Conservation (phyloP, 2,113 vertebrate genomes). For the Euleptes europaea region DNA sequence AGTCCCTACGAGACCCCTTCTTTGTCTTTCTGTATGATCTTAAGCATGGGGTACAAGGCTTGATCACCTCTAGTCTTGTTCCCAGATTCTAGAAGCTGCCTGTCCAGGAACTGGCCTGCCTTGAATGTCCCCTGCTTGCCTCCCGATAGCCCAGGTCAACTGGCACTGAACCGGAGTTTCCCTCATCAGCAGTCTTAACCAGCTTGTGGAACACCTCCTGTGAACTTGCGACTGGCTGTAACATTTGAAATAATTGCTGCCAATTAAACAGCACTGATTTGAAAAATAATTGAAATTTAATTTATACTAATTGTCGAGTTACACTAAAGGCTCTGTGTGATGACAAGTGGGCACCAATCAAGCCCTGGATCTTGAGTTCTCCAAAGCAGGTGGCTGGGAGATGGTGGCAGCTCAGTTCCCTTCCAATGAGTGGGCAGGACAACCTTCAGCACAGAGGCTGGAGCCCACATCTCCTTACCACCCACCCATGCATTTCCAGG, state of each 20-base stretch:
- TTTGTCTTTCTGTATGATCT: not conserved
- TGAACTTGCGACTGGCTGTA: not conserved
- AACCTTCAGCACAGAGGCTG: not conserved
- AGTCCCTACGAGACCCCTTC: not conserved
- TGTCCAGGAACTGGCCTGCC: not conserved
- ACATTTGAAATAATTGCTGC: conserved; percentile 21
- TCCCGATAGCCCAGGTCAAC: not conserved
- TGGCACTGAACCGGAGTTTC: not conserved
- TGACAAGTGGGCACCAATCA: not conserved
- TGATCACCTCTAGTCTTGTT: not conserved
- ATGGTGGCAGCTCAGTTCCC: not conserved
- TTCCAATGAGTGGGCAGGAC: rapidly evolving
- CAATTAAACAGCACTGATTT: conserved; percentile 19
- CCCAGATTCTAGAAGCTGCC: not conserved
- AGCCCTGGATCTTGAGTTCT: conserved; percentile 18
- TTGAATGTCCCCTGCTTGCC: rapidly evolving
- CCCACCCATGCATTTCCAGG: not conserved
- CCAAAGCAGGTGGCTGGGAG: not conserved
- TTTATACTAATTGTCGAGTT: conserved; percentile 25
- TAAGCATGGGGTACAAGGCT: not conserved
- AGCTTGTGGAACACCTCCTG: not conserved
- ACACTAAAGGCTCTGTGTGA: conserved; percentile 33
- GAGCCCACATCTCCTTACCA: not conserved
- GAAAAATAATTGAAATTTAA: conserved; percentile 60
- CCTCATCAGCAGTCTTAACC: not conserved